These are phyloP conservation scores for Chelon labrosus DNA, from an alignment of 2,797 vertebrate species.

Conservation along the genomic window DNA sequence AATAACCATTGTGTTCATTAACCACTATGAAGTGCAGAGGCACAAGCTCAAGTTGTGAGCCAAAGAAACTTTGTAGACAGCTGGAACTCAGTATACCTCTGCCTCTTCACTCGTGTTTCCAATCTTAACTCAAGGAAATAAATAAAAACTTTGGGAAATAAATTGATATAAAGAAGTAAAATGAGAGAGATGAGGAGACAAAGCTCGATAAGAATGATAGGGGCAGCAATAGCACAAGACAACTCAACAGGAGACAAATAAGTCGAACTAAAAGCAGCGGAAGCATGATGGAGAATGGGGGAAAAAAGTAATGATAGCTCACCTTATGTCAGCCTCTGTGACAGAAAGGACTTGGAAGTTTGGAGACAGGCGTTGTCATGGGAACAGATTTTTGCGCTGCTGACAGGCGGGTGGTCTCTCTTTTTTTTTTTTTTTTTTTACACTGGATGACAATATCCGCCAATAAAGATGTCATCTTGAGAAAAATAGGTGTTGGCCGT, in stretches of 20 bases:
- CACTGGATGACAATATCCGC: constrained; percentile 64
- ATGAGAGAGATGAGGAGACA: constrained; percentile 34
- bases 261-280: constrained; percentile 41
- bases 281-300: constrained; percentile 31
- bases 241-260: constrained; percentile 46
- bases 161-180: constrained; percentile 63
- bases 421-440: constrained; percentile 40
- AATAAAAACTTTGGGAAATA: constrained; percentile 59
- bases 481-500: constrained; percentile 70
- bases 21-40: constrained; percentile 43
- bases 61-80: constrained; percentile 35
- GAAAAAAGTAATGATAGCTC: constrained; percentile 62
- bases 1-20: constrained; percentile 59
- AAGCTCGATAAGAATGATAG: constrained; percentile 45
- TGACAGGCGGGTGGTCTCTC: constrained; percentile 54
- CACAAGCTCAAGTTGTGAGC: constrained; percentile 27
- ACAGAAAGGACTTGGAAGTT: constrained; percentile 74
- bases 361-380: constrained; percentile 74
- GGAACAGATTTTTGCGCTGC: constrained; percentile 75
- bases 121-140: constrained; percentile 47
- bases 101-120: constrained; percentile 42
- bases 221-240: constrained; percentile 58
- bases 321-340: constrained; percentile 68
- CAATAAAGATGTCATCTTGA: constrained; percentile 76
- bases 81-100: constrained; percentile 20